Evolutionary conservation across 2,113 vertebrate species (phyloP).

Genomic region (Zosterops japonicus): DNA sequence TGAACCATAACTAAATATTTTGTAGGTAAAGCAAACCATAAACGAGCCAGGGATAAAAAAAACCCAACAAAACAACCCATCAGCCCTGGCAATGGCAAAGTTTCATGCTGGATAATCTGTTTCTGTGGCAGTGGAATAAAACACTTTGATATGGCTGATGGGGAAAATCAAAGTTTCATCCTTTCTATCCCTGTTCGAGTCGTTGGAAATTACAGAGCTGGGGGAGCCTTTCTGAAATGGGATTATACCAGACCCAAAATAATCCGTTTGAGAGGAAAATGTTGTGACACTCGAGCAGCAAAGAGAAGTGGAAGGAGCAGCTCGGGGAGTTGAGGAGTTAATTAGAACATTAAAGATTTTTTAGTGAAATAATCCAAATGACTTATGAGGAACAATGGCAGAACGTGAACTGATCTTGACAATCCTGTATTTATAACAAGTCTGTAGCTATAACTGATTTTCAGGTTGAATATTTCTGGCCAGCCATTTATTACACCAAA

Average conservation of each 20-base stretch:
- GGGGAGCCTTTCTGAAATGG: constrained; percentile 47
- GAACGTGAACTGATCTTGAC: neutral
- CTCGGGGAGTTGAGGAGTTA: constrained; percentile 49
- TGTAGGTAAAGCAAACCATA: constrained; percentile 34
- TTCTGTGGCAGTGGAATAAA: constrained; percentile 13
- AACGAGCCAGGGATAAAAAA: neutral
- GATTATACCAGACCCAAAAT: constrained; percentile 68
- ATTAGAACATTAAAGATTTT: constrained; percentile 36
- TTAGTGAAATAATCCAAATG: neutral
- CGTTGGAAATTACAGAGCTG: constrained; percentile 26
- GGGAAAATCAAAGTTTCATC: constrained; percentile 51
- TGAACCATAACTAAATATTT: constrained; percentile 46
- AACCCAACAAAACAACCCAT: too few species aligned
- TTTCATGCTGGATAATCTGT: constrained; percentile 10
- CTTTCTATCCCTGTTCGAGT: neutral
- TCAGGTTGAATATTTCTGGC: neutral
- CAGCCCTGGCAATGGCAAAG: neutral
- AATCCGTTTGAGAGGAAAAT: constrained; percentile 67
- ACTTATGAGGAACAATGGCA: neutral
- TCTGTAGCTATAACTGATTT: neutral
- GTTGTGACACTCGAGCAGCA: constrained; percentile 4
- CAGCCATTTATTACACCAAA: neutral
- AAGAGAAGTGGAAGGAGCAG: constrained; percentile 43
- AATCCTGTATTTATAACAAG: neutral
- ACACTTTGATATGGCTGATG: constrained; percentile 39